Conservation (phyloP, 2,888 invertebrate genomes). For the Eurytoma californica region DNA sequence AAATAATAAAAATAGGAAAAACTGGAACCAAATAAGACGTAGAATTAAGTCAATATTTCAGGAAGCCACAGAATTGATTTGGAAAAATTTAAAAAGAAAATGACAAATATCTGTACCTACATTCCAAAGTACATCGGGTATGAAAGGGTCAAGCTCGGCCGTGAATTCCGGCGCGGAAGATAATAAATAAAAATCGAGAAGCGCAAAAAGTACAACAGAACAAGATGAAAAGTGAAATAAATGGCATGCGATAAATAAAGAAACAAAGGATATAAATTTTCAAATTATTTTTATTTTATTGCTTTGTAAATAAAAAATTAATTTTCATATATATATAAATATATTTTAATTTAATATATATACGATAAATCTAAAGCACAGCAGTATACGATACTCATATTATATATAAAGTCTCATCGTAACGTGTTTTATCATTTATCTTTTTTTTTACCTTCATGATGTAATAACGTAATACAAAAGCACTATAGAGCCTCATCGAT, state of each 20-base stretch:
- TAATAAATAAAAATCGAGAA: not conserved
- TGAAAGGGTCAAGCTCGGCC: too few species aligned
- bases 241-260: constrained; percentile 38
- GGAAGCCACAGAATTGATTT: too few species aligned
- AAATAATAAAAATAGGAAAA: too few species aligned
- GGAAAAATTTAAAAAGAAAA: too few species aligned
- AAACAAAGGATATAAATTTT: constrained; percentile 55
- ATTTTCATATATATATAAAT: constrained; percentile 60
- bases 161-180: not conserved
- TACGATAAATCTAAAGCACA: constrained; percentile 59
- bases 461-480: constrained; percentile 53
- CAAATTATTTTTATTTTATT: constrained; percentile 61
- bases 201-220: constrained; percentile 8
- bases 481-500: constrained; percentile 52
- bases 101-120: too few species aligned
- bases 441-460: constrained; percentile 19
- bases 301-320: constrained; percentile 61
- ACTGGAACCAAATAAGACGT: not conserved
- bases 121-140: too few species aligned
- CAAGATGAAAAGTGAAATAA: constrained; percentile 17
- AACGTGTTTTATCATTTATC: constrained; percentile 36
- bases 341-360: constrained; percentile 58
- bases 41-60: too few species aligned
- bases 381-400: constrained; percentile 56
- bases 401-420: constrained; percentile 57